Percentiles rank a stretch among this genome's conserved stretches.
Conservation (phyloP, 2,888 invertebrate genomes). For the Polymixis lichenea region DNA sequence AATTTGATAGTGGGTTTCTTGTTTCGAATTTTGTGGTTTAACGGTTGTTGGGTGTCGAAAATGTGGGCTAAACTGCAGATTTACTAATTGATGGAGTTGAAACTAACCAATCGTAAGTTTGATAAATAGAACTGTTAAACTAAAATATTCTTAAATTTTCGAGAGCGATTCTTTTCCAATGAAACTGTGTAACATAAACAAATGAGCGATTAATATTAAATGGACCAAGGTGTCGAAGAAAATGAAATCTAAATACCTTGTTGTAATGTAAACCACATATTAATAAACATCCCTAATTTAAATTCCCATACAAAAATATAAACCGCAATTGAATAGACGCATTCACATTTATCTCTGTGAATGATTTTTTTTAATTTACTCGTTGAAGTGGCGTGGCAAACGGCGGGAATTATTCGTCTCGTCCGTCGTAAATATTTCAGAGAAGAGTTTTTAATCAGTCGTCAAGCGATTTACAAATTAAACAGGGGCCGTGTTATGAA, state of each 20-base stretch:
- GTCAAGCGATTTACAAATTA: slow-evolving; percentile 90
- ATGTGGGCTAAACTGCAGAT: neutral
- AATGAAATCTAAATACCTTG: neutral
- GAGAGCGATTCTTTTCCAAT: neutral
- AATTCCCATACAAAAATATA: slow-evolving; percentile 47
- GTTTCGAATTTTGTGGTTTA: slow-evolving; percentile 22
- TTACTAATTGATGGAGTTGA: neutral
- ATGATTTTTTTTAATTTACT: slow-evolving; percentile 67
- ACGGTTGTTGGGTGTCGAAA: neutral
- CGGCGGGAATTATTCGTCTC: slow-evolving; percentile 65
- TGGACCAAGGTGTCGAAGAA: too few species aligned
- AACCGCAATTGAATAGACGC: slow-evolving; percentile 56
- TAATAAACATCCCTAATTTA: slow-evolving; percentile 38
- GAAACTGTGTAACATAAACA: neutral
- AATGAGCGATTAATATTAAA: neutral
- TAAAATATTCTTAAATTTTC: neutral
- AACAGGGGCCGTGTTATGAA: slow-evolving; percentile 89
- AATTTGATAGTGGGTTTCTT: slow-evolving; percentile 42
- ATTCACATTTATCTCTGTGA: slow-evolving; percentile 52
- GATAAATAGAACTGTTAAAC: neutral
- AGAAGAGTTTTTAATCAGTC: slow-evolving; percentile 90
- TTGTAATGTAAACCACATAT: slow-evolving; percentile 18
- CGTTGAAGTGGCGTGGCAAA: slow-evolving; percentile 63
- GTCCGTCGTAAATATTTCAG: slow-evolving; percentile 86
- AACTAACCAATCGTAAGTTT: neutral